Base-by-base conservation (phyloP, 1,140 invertebrate species). In the Drosophila oshimai region DNA sequence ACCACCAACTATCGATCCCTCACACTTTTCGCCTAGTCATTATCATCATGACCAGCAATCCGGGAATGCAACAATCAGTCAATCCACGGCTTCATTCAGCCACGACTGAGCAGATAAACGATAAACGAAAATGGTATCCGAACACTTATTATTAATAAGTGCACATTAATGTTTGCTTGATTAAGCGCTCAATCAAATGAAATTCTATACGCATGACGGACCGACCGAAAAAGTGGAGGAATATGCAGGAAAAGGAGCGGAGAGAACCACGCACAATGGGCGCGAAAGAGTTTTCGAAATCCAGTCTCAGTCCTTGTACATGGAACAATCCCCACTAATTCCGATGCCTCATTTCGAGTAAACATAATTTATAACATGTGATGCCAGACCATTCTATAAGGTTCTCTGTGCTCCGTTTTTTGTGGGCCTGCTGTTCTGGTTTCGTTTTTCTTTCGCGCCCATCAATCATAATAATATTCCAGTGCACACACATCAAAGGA, bases 161-260 rank as follows among this genome's bases (percentile, higher is more conserved):
- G 81, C 81, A 80, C 76, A 86, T 81, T 86, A 87, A 80, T 86
- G 81, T 87, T 86, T 77, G 81, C 81, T 86, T 87, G 81, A 86
- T 86, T 86, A 80, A 81, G 73, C 81, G 81, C 76, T 86, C 81
- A 86, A 86, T 86, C 81, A 86, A 86, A 86, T 67, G 81, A 86
- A 86, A 86, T 87, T 87, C 81, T 87, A 86, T 81, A 80, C 81
- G 81, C 81, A 86, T 87, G 81, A 77, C 68, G 54, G 67, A 29
- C 60, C 55, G 31, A 57, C 58, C 74, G 62, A 44, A 46, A 47
- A 50, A 70, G 22, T 54, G 45, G 17, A 54, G 46, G 47, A 28
- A 54, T 39, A 36, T 18, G 15, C 39, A 57, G 13, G 41, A 34
- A 64, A 61, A 49, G 24, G 18, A 62, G 57, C 24, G 41, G 22